Conservation (phyloP, 2,797 vertebrate species). For the Alcedo atthis region DNA sequence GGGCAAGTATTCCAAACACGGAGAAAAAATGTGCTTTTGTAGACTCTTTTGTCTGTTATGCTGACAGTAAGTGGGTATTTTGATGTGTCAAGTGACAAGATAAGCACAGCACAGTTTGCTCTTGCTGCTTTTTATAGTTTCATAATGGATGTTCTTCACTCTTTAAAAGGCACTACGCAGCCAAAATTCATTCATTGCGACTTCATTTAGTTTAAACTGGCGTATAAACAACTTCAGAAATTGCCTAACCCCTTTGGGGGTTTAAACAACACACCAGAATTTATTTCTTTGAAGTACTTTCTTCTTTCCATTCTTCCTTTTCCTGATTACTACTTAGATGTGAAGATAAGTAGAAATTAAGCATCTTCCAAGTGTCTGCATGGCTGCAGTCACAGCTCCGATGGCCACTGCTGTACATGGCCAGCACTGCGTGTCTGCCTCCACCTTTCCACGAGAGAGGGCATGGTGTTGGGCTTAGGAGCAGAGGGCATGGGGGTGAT, state of each 20-base stretch:
- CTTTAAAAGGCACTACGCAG: neutral
- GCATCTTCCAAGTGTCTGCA: neutral
- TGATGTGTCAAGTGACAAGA: conserved; percentile 28
- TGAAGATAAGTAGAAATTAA: neutral
- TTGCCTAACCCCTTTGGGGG: neutral
- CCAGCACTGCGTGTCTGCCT: neutral
- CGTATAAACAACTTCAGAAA: neutral
- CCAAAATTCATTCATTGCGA: neutral
- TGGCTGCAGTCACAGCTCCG: neutral
- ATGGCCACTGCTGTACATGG: neutral
- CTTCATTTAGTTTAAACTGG: neutral
- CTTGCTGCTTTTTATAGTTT: conserved; percentile 32
- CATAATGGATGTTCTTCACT: neutral
- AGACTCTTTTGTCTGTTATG: neutral
- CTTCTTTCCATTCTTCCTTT: neutral
- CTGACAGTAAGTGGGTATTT: conserved; percentile 48
- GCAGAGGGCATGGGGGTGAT: neutral
- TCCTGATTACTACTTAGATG: neutral
- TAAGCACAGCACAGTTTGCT: conserved; percentile 9
- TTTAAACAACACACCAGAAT: neutral
- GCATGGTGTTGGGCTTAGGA: neutral
- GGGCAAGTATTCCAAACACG: neutral
- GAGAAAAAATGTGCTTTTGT: conserved; percentile 19
- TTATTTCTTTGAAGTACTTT: neutral
- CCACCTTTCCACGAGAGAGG: accelerated